A percentile compares a stretch with the other conserved stretches of the same genome.
These are phyloP conservation scores for Drosophila nr. fundita DNA, from an alignment of 2,888 invertebrate genomes.

Conservation along the genomic window DNA sequence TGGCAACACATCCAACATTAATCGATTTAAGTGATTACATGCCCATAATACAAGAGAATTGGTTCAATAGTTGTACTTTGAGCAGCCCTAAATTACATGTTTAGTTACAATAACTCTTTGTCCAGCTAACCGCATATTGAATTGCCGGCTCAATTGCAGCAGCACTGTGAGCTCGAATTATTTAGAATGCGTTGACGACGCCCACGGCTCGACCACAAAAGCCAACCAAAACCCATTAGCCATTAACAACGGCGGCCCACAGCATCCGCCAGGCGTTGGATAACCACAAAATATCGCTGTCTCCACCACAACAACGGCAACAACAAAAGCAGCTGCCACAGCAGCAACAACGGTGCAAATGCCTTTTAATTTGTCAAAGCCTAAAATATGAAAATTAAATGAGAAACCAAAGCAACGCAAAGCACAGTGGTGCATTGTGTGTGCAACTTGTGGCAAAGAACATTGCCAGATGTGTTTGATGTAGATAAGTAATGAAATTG, in stretches of 20 bases:
- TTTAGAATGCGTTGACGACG: constrained; percentile 52
- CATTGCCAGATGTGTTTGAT: background rate
- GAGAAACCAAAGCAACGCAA: constrained; percentile 74
- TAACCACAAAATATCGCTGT: constrained; percentile 78
- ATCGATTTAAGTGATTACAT: background rate
- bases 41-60: background rate
- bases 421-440: constrained; percentile 58
- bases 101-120: constrained; percentile 26
- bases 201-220: constrained; percentile 63
- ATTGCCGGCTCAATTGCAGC: constrained; percentile 29
- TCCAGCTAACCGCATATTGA: constrained; percentile 33
- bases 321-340: constrained; percentile 26
- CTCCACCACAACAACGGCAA: constrained; percentile 33
- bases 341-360: constrained; percentile 77
- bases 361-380: constrained; percentile 81
- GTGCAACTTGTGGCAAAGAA: constrained; percentile 3
- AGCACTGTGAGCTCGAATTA: constrained; percentile 14
- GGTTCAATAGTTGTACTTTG: background rate
- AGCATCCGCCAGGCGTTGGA: constrained; percentile 78
- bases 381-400: constrained; percentile 79
- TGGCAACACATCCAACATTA: background rate
- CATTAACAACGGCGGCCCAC: constrained; percentile 79
- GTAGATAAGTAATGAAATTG: background rate
- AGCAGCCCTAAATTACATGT: constrained; percentile 15
- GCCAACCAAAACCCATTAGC: constrained; percentile 64